phyloP scores from a whole-genome alignment of 2,888 invertebrate genomes.

The Orthosia gracilis region DNA sequence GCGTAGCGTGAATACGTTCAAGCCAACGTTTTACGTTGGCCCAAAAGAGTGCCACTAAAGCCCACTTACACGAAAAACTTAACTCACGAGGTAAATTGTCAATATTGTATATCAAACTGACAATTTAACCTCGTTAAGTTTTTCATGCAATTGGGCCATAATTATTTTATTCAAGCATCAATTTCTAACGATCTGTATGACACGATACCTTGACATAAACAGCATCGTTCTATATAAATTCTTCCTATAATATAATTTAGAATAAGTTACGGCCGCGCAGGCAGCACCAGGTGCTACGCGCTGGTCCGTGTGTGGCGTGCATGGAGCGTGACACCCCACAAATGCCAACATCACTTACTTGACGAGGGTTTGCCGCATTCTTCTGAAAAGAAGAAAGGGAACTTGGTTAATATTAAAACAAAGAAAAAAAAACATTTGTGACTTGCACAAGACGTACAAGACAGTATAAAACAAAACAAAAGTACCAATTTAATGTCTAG shows the following conservation, averaged over 20 bases:
- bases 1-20: neutral
- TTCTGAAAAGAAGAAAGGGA: slow-evolving; percentile 69
- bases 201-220: slow-evolving; percentile 26
- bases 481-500: too few relatives aligned
- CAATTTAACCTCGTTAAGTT: too few relatives aligned
- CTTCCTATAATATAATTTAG: slow-evolving; percentile 44
- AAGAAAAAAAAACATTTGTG: too few relatives aligned
- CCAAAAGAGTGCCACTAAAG: neutral
- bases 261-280: slow-evolving; percentile 33
- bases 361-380: slow-evolving; percentile 81
- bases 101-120: too few relatives aligned
- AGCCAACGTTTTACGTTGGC: neutral
- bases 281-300: slow-evolving; percentile 35
- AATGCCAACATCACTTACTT: slow-evolving; percentile 81
- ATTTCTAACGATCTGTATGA: neutral
- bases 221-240: slow-evolving; percentile 29
- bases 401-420: neutral
- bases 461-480: too few relatives aligned
- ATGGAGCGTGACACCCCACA: slow-evolving; percentile 42
- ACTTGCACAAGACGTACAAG: too few relatives aligned
- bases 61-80: too few relatives aligned
- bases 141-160: too few relatives aligned
- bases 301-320: slow-evolving; percentile 23
- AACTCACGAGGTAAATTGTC: too few relatives aligned
- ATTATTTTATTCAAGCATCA: neutral